These are phyloP conservation scores for Hydrotaea diabolus DNA, from an alignment of 2,888 invertebrate species.

Conservation along the genomic window DNA sequence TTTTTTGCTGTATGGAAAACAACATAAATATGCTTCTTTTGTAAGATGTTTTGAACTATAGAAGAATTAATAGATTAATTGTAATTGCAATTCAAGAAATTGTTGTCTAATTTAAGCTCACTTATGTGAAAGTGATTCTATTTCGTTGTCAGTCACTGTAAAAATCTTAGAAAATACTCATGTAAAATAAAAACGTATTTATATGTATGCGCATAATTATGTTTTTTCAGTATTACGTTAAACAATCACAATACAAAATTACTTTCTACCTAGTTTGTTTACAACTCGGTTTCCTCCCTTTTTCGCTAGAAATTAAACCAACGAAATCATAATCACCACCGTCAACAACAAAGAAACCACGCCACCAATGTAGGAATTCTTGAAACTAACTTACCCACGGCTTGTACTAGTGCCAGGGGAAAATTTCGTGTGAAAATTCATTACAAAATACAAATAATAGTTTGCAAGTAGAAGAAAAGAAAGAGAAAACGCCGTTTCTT, in stretches of 20 bases:
- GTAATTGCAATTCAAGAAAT: too few species aligned
- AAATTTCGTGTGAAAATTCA: background rate
- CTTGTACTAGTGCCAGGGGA: background rate
- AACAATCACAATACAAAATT: background rate
- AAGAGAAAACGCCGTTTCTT: background rate
- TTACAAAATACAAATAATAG: background rate
- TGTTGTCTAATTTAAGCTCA: too few species aligned
- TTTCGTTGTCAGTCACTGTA: too few species aligned
- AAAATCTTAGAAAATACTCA: too few species aligned
- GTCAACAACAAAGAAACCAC: constrained; percentile 5
- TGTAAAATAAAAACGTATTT: too few species aligned
- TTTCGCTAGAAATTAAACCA: background rate
- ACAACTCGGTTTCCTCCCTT: background rate
- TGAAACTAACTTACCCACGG: background rate
- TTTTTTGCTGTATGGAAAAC: too few species aligned
- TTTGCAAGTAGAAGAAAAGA: background rate
- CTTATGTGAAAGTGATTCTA: too few species aligned
- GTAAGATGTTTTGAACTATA: too few species aligned
- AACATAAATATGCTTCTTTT: too few species aligned
- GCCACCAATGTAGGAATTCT: background rate
- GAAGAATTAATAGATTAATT: too few species aligned
- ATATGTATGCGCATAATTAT: too few species aligned
- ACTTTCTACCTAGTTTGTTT: background rate
- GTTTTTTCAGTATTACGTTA: too few species aligned
- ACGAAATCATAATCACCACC: background rate